phyloP scores from a whole-genome alignment of 2,113 vertebrate species.

The Cebidichthys violaceus region DNA sequence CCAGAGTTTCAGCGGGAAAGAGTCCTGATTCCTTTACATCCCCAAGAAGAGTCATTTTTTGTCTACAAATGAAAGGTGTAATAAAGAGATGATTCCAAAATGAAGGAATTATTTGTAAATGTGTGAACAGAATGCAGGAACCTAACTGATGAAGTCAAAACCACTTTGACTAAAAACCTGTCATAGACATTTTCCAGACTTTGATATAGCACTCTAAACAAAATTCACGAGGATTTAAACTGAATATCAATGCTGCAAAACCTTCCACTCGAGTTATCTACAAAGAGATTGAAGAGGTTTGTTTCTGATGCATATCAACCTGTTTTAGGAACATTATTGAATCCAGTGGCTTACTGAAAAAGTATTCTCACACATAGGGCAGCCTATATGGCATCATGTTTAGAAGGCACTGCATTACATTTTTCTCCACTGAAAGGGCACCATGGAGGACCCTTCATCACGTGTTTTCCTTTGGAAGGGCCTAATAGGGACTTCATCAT shows the following conservation, averaged over 20 bases:
- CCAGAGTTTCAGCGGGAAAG: not conserved
- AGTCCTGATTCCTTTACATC: not conserved
- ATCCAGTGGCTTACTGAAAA: too few relatives aligned
- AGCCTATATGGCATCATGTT: too few relatives aligned
- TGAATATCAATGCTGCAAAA: slow-evolving; percentile 1
- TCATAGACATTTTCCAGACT: not conserved
- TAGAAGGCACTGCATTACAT: too few relatives aligned
- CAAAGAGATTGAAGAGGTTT: not conserved
- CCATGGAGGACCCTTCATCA: too few relatives aligned
- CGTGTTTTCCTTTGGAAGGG: too few relatives aligned
- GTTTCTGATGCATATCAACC: not conserved
- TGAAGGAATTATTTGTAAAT: not conserved
- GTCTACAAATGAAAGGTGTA: not conserved
- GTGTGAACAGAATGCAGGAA: too few relatives aligned
- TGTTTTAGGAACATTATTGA: not conserved
- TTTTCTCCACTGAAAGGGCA: too few relatives aligned
- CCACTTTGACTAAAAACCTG: not conserved
- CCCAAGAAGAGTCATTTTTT: too few relatives aligned
- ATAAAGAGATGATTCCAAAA: not conserved
- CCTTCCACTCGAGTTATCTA: slow-evolving; percentile 2
- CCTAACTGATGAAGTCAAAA: not conserved
- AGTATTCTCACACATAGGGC: too few relatives aligned
- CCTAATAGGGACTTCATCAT: too few relatives aligned
- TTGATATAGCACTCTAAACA: not conserved
- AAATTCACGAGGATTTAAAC: slow-evolving; percentile 20